Base-by-base conservation (phyloP, 64 coral and sea anemone genomes). In the Acropora yongei region DNA sequence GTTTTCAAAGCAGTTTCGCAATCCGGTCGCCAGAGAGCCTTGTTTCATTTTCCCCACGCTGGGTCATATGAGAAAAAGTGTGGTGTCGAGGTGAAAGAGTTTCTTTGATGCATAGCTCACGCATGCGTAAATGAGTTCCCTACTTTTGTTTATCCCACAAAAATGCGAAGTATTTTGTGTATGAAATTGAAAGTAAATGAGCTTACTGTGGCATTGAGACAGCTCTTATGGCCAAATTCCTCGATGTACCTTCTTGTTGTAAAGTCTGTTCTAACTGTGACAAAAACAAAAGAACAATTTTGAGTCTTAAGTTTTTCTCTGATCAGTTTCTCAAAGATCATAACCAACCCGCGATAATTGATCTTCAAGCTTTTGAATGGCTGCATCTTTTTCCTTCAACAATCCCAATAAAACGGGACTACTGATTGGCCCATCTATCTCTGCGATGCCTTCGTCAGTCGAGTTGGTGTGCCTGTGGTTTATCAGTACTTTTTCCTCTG, bases 171-270 rank as follows among this genome's bases (percentile, higher is more conserved):
- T 63, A 63, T 13, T 18, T 63, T 63, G 60, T 7, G 6, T 63
- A 13, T 63, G 13, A 14, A 44, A 2, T 11, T 67, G 14, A 66
- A 1, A 44, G 14, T 46, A 43, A 78, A 47, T 40, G 1, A 77
- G 83, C 87, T 85, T 90, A 94, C 92, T 94, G 89, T 50, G 92
- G 92, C 87, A 94, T 89, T 9, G 92, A 84, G 1, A 90, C 87
- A 39, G 92, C 92, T 90, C 83, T 89, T 3, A 94, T 94, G 83
- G 92, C 92, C 80, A 94, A 80, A 5, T 85, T 88, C 43, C 92
- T 89, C 44, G 92, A 90, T 77, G 79, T 90, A 55, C 87, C 83
- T 74, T 94, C 92, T 50, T 94, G 87, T 50, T 66, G 79, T 43
- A 90, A 90, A 17, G 79, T 94, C 84, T 78, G 92, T 90, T 90